These are phyloP conservation scores for Tapera naevia DNA, from an alignment of 2,797 vertebrate species.

Conservation along the genomic window DNA sequence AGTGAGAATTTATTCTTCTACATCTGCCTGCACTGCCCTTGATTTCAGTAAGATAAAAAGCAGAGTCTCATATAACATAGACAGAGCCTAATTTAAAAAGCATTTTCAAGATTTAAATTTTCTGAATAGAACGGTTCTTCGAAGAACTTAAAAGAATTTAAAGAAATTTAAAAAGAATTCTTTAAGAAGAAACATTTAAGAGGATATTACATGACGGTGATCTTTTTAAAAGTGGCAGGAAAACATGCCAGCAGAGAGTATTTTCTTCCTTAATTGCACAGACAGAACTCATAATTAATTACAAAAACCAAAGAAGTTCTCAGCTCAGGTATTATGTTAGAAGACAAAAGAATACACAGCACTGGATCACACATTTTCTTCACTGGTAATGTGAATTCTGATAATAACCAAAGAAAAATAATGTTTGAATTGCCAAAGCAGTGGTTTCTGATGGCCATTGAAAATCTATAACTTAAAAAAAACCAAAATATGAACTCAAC, in stretches of 20 bases:
- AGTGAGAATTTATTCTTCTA: neutral
- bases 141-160: too few species aligned
- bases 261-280: neutral
- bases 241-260: neutral
- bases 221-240: neutral
- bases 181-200: neutral
- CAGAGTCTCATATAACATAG: neutral
- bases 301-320: neutral
- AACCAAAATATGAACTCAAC: neutral
- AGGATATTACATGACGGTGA: neutral
- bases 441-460: neutral
- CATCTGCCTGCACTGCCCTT: neutral
- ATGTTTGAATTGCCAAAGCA: neutral
- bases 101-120: neutral
- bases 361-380: neutral
- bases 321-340: neutral
- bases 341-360: rapidly evolving
- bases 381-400: neutral
- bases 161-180: neutral
- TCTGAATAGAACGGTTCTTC: neutral
- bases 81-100: neutral
- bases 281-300: neutral
- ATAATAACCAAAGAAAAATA: neutral
- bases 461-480: neutral
- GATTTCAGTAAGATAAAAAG: neutral